Base-by-base conservation (phyloP, 2,113 vertebrate species). In the Perca schrenkii region DNA sequence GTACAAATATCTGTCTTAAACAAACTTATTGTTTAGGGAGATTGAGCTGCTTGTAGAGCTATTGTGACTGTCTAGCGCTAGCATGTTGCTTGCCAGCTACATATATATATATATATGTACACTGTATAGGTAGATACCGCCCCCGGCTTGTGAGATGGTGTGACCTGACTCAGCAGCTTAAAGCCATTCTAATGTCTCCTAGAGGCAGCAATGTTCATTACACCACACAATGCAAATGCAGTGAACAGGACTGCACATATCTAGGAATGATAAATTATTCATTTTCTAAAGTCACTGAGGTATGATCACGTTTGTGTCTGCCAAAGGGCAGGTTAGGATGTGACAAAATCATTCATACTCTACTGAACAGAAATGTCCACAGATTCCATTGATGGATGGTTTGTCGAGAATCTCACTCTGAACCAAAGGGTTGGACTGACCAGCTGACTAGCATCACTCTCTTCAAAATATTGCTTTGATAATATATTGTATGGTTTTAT, bases 261-360 rank as follows among this genome's bases (percentile, higher is more conserved):
- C 14, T 19, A 68, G 7, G 16, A 68, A 50, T 50, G 22, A 67
- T 65, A 16, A 16, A 4, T 47, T 66, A 6, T 10, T 62, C 1
- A 19, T 61, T 60, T 21, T 47, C 13, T 4, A 34, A 53, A 70
- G 36, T 8, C 28, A 36, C 8, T 34, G 28, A 8, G 57, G 25
- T 31, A 4, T 52, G n/a, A 50, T 19, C 4, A 4, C 40, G 16
- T 70, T 25, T 56, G 13, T n/a, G 13, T 40, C 34, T 54, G 31
- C 19, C 66, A 54, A 34, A 22, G 7, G 19, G 14, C 34, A 19
- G 25, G 4, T 66, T 19, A 34, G 36, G 16, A 36, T 28, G 58
- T 68, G 21, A 65, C 10, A 43, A 76, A 43, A 65, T 54, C 13
- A 64, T 74, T 46, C 2, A 46, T 65, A 19, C 62, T 63, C 5